phyloP scores from a whole-genome alignment of 2,888 invertebrate species.

The Habroteleia sp. region DNA sequence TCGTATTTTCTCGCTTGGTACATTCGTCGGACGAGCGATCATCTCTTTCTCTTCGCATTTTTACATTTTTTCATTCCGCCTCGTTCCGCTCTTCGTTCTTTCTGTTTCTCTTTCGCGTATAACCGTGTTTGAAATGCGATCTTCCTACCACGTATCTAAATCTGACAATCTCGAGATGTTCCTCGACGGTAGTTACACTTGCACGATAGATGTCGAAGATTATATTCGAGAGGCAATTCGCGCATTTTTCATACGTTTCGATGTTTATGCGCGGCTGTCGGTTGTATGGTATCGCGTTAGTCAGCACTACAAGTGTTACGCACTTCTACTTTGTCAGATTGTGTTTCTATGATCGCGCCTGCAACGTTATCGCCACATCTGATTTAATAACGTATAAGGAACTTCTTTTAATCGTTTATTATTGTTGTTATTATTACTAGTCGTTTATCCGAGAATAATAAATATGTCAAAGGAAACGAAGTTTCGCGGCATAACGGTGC shows the following conservation, averaged over 20 bases:
- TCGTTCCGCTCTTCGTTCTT: conserved; percentile 30
- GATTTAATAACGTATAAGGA: conserved; percentile 51
- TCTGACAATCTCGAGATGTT: conserved; percentile 54
- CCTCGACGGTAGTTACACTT: conserved; percentile 56
- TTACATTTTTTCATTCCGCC: conserved; percentile 17
- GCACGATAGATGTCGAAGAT: conserved; percentile 62
- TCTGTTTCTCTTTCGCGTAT: conserved; percentile 41
- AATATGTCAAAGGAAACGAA: conserved; percentile 41
- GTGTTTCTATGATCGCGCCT: conserved; percentile 50
- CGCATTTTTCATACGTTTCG: conserved; percentile 52
- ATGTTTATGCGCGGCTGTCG: conserved; percentile 54
- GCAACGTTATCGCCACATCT: conserved; percentile 49
- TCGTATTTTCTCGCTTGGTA: conserved; percentile 45
- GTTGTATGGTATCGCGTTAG: conserved; percentile 50
- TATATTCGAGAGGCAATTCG: conserved; percentile 58
- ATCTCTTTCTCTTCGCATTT: conserved; percentile 9
- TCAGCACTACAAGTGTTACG: conserved; percentile 53
- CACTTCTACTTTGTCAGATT: conserved; percentile 55
- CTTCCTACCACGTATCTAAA: conserved; percentile 59
- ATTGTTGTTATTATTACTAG: conserved; percentile 35
- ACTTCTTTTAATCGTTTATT: conserved; percentile 28
- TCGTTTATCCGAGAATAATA: conserved; percentile 21
- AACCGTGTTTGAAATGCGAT: conserved; percentile 58
- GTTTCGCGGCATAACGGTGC: conserved; percentile 31
- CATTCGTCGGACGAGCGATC: conserved; percentile 24